These are phyloP conservation scores for Eupristina koningsbergeri DNA, from an alignment of 1,140 invertebrate species.

Conservation along the genomic window DNA sequence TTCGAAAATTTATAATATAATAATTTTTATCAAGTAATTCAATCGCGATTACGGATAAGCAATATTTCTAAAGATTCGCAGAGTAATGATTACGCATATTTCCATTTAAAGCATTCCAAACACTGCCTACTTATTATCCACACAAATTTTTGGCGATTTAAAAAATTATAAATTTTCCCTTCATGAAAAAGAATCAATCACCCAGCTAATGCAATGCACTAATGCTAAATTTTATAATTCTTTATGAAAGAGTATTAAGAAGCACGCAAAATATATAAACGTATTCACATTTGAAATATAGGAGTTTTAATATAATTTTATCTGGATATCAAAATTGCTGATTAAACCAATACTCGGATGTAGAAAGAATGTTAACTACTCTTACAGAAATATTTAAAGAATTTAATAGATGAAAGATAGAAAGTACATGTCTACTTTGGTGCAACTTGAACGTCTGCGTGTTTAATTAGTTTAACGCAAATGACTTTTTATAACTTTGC, in stretches of 20 bases:
- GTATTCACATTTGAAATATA: no score
- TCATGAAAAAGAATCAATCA: background rate
- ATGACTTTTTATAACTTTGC: background rate
- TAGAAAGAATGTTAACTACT: background rate
- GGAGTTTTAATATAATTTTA: no score
- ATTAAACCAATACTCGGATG: background rate
- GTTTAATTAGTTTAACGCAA: background rate
- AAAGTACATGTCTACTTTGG: background rate
- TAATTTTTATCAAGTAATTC: background rate
- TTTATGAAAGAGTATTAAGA: background rate
- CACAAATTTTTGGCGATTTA: background rate
- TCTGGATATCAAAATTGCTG: background rate
- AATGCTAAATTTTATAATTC: no score
- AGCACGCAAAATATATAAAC: no score
- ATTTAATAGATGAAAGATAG: background rate
- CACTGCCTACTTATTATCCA: background rate
- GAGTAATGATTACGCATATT: background rate
- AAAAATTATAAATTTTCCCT: background rate
- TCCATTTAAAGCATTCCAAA: background rate
- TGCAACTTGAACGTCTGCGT: background rate
- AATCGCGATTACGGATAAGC: background rate
- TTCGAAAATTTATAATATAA: background rate
- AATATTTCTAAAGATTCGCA: background rate
- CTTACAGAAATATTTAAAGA: background rate
- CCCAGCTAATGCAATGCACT: background rate